Percentiles rank a stretch among this genome's conserved stretches.
Evolutionary conservation across 2,888 invertebrate species (phyloP).

Genomic region (Acronicta psi): DNA sequence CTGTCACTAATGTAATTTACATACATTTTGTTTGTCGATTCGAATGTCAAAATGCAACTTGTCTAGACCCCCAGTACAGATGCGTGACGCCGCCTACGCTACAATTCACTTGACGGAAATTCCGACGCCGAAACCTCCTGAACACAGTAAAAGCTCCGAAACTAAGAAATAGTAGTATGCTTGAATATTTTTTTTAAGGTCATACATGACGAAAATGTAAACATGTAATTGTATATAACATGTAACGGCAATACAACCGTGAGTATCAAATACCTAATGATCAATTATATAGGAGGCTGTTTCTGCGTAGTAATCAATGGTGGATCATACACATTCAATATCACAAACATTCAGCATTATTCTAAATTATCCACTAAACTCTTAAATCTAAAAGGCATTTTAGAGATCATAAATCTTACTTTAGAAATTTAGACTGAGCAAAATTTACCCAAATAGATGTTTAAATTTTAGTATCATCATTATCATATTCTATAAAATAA

Average conservation of each 20-base stretch:
- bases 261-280: constrained; percentile 29
- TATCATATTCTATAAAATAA: constrained; percentile 21
- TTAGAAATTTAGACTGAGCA: constrained; percentile 56
- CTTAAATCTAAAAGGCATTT: constrained; percentile 79
- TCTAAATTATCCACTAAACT: constrained; percentile 63
- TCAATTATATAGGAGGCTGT: constrained; percentile 30
- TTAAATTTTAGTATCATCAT: constrained; percentile 27
- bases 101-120: no score
- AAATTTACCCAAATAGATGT: constrained; percentile 39
- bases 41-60: no score
- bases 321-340: constrained; percentile 61
- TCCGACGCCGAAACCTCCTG: no score
- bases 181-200: neutral
- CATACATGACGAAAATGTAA: no score
- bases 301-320: constrained; percentile 35
- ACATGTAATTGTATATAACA: no score
- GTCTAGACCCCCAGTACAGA: no score
- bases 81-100: no score
- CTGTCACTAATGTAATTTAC: no score
- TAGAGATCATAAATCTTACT: constrained; percentile 76
- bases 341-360: constrained; percentile 76
- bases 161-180: no score
- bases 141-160: no score
- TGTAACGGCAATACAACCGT: constrained; percentile 38
- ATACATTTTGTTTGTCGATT: no score